Base-by-base conservation (phyloP, 1,140 invertebrate species). In the Probaryconus sp. region DNA sequence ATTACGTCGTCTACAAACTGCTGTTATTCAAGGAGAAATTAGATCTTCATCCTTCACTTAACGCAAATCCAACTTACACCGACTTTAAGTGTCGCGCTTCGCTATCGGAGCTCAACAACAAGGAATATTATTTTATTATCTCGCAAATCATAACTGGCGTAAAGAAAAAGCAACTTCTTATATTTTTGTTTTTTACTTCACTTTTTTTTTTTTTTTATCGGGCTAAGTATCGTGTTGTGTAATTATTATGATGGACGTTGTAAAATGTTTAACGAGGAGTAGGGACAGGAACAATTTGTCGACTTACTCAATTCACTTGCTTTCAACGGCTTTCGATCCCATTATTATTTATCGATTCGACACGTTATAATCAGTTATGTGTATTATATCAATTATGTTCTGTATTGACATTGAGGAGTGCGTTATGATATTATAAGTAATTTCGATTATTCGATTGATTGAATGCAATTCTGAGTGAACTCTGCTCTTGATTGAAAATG, bases 31-130 rank as follows among this genome's bases (percentile, higher is more conserved):
- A 67, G 6, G 47, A 73, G 60, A 73, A 65, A 65, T 73, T 73
- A 73, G 69, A 73, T 73, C 53, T 73, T 73, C 61, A 65, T 73
- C 69, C 61, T 73, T 65, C 55, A 63, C 61, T 65, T 73, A 73
- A 65, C 61, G 60, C 53, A 65, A 65, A 65, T 73, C 61, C 55
- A 73, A 73, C 69, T 65, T 65, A 48, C 69, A 38, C 47, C 53
- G 55, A 73, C 53, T 73, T 72, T 50, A 64, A 64, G 58, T 56
- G 53, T 65, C 43, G 50, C 40, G 17, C 48, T 21, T 30, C 14
- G 35, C 45, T 16, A 53, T 53, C 26, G 28, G 17, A 24, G 37
- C 56, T 35, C 51, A 69, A 61, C 24, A 69, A 69, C 47, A 69
- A 43, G 35, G 33, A 6, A 16, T 17, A 21, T 61, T 38, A 47